Evolutionary conservation across 2,888 invertebrate genomes (phyloP).

Genomic region (Rotaria socialis): DNA sequence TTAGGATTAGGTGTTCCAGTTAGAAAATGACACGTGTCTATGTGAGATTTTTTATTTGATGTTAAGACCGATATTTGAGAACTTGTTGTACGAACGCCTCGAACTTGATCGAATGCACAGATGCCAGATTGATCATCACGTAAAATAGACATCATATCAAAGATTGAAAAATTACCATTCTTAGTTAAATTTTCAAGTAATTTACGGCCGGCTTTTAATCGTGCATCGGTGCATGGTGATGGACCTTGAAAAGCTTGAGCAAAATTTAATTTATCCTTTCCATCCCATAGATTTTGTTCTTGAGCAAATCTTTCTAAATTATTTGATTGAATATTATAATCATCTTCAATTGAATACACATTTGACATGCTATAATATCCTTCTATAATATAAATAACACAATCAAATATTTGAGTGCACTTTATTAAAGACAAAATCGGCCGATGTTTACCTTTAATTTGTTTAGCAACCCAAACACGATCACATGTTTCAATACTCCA

Average conservation of each 20-base stretch:
- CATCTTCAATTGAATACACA: constrained; percentile 68
- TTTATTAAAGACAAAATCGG: too few relatives aligned
- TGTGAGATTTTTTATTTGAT: constrained; percentile 60
- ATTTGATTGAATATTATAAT: constrained; percentile 69
- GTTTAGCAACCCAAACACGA: background rate
- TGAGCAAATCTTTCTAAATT: constrained; percentile 67
- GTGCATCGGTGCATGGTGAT: constrained; percentile 48
- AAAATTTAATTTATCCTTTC: constrained; percentile 69
- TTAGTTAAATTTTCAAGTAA: constrained; percentile 49
- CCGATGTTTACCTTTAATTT: background rate
- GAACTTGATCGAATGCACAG: constrained; percentile 64
- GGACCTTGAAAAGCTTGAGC: constrained; percentile 63
- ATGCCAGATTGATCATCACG: constrained; percentile 68
- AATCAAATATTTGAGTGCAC: too few relatives aligned
- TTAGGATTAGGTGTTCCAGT: constrained; percentile 75
- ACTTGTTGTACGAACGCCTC: constrained; percentile 47
- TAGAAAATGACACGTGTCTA: constrained; percentile 69
- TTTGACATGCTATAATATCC: constrained; percentile 66
- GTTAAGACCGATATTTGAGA: constrained; percentile 64
- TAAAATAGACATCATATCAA: constrained; percentile 70
- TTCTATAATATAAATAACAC: background rate
- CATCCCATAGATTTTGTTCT: constrained; percentile 62
- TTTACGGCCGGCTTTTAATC: constrained; percentile 56
- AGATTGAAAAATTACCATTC: constrained; percentile 46
- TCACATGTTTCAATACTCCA: background rate